Base-by-base conservation (phyloP, 2,113 vertebrate species). In the Perccottus glenii region DNA sequence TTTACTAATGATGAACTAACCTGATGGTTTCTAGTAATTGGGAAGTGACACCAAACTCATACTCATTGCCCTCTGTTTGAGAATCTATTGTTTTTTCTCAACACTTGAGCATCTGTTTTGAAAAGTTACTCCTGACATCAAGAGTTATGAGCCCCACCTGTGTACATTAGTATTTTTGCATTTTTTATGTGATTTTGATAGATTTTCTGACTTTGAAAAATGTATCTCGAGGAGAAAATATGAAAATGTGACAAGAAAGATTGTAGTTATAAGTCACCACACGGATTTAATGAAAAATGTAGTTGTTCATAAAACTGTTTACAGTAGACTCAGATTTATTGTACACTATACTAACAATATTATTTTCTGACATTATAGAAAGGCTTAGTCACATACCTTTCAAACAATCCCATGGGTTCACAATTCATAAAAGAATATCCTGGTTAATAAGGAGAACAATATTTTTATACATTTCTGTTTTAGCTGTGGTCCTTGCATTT, bases 281-380 rank as follows among this genome's bases (percentile, higher is more conserved):
- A 84, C 90, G 57, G 82, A 89, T 95, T 96, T 93, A 95, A 93
- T 94, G 94, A 78, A 84, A 96, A 96, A 95, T 95, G 92, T 84
- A 82, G 95, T 91, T 93, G 86, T 84, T 91, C 92, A 94, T 94
- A 91, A 95, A 95, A 96, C 87, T 88, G 85, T 87, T 91, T 92
- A 95, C 94, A 94, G 83, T 76, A 72, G 92, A 93, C 85, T 95
- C 87, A 91, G 90, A 89, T 92, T 75, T 87, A 89, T 73, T 80
- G 52, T 93, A 64, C 76, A 82, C 93, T 93, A 94, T 82, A 93
- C 93, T 95, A 94, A 92, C 92, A 92, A 90, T 85, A 90, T 64
- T 89, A 58, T 61, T 55, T 75, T 66, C 84, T 82, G 91, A 91
- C 89, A 78, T 93, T 94, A 93, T 86, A 73, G 52, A 36, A 55